Conservation (phyloP, 1,140 invertebrate genomes). For the Seison nebaliae region DNA sequence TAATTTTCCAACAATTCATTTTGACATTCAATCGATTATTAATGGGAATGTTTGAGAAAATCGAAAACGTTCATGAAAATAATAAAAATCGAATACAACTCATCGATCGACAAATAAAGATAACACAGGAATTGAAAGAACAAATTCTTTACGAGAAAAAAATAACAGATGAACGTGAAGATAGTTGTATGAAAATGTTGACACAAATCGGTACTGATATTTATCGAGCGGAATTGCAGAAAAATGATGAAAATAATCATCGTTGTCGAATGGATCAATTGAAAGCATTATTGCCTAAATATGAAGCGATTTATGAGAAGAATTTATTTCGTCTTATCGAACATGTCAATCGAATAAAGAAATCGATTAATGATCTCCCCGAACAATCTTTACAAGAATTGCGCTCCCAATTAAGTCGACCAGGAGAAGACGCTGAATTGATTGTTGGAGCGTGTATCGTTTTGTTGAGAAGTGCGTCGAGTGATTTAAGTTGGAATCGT, state of each 20-base stretch:
- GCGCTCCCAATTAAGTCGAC: conserved; percentile 12
- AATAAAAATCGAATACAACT: no score
- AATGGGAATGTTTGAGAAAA: no score
- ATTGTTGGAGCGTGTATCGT: background rate
- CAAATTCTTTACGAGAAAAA: no score
- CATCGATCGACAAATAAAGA: no score
- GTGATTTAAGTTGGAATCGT: conserved; percentile 28
- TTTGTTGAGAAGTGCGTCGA: conserved; percentile 24
- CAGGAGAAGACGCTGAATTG: background rate
- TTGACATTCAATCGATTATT: no score
- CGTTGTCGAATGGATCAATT: conserved; percentile 10
- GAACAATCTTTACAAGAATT: conserved; percentile 19
- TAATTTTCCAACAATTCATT: no score
- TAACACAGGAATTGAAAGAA: no score
- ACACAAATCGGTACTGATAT: conserved; percentile 25
- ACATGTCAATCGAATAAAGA: conserved; percentile 26
- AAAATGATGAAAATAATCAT: conserved; percentile 16
- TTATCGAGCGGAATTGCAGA: conserved; percentile 24
- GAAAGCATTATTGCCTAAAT: conserved; percentile 26
- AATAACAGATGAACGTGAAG: conserved; percentile 5
- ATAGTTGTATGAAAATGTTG: conserved; percentile 23
- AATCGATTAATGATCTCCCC: conserved; percentile 22
- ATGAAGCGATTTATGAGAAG: conserved; percentile 24
- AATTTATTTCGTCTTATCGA: conserved; percentile 25
- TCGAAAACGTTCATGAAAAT: no score